Evolutionary conservation across 2,113 vertebrate species (phyloP), one percentile per base, ranked within the genome.

Genomic region (Vimba vimba): DNA sequence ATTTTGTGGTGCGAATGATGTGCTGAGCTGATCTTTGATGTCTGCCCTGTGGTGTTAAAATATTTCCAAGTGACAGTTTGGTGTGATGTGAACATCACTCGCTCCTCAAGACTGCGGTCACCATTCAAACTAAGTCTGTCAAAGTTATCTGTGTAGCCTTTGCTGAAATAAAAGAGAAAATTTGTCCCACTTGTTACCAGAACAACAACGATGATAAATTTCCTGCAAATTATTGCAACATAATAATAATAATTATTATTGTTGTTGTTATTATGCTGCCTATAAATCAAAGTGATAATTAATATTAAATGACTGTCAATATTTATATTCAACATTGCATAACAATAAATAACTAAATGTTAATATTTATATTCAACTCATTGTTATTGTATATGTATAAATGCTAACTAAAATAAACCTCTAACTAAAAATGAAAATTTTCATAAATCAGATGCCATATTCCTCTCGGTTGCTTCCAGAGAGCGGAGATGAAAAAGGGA

Each of bases 1-100:
- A 57, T 84, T 36, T 66, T 77, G 79, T 10, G 59, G n/a, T 27
- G 43, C 7, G 2, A 60, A 59, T 25, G 27, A 25, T 47, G 59
- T 79, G 36, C 3, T n/a, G 66, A 62, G 15, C 17, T 57, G 21
- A 15, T 57, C 27, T 79, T 89, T 78, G 69, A 83, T 84, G 69
- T 80, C 43, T 66, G 79, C 79, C 86, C 88, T 86, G 66, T 86
- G 80, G 84, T 81, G 78, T 36, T 68, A 25, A 39, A 39, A 43
- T 6, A 47, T 30, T 15, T 81, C 39, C 25, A 17, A 81, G 47
- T 39, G 84, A 43, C 50, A 33, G 23, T n/a, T 79, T 59, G 77
- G 9, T 60, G 36, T 62, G 77, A 79, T 62, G 23, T 79, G 77
- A 79, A 79, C 57, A 55, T 78, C 30, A 59, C 69, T 36, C 10